Evolutionary conservation across 2,888 invertebrate genomes (phyloP).

Genomic region (Salpingus planirostris): DNA sequence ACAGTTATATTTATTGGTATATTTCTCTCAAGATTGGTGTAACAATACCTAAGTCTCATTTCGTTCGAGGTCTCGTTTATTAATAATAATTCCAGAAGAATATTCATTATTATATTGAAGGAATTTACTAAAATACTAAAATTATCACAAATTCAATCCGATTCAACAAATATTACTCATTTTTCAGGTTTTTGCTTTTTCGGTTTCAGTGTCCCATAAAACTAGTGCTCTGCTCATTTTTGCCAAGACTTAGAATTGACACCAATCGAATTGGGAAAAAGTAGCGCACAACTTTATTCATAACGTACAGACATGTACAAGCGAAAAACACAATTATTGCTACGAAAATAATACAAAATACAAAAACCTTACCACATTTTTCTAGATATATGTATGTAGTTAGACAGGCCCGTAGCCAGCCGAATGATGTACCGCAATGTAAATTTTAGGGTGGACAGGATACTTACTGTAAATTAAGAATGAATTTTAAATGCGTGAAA

Average conservation of each 20-base stretch:
- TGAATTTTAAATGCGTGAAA: too few relatives aligned
- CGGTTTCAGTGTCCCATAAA: conserved; percentile 22
- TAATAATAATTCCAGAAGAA: too few relatives aligned
- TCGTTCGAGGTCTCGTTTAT: too few relatives aligned
- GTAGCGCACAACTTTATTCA: not conserved
- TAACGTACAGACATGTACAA: not conserved
- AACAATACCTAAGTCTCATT: conserved; percentile 23
- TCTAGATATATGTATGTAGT: conserved; percentile 22
- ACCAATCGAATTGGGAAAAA: conserved; percentile 24
- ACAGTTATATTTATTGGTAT: conserved; percentile 18
- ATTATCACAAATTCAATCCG: conserved; percentile 34
- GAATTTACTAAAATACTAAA: conserved; percentile 26
- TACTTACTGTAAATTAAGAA: too few relatives aligned
- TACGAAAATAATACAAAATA: too few relatives aligned
- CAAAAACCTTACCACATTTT: conserved; percentile 27
- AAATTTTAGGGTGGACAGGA: too few relatives aligned
- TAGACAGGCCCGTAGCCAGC: too few relatives aligned
- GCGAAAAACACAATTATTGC: conserved; percentile 12
- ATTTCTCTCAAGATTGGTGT: conserved; percentile 32
- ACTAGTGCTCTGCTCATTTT: conserved; percentile 29
- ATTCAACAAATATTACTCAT: too few relatives aligned
- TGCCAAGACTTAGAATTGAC: conserved; percentile 18
- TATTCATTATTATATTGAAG: too few relatives aligned
- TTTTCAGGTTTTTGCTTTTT: conserved; percentile 12
- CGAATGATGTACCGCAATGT: too few relatives aligned